Evolutionary conservation across 2,888 invertebrate species (phyloP), one percentile per base, ranked within the genome.

Genomic region (Poecilobothrus nobilitatus): DNA sequence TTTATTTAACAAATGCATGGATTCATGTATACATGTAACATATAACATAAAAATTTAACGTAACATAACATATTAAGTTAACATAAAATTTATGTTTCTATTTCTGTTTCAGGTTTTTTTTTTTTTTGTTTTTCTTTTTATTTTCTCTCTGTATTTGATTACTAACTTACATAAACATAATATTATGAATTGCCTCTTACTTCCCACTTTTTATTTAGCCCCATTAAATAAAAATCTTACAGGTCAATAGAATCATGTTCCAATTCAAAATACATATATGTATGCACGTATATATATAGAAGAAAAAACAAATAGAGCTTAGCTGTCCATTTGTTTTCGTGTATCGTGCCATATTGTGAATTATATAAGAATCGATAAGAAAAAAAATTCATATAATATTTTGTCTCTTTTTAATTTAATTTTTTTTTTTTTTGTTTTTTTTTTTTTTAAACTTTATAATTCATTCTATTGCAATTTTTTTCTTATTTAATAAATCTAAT

Each of bases 231-330:
- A 37, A 37, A 37, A 18, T 18, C 53, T 15, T 53, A n/a, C 53
- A 53, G 53, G 53, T 53, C 53, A 53, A 53, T 53, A 18, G 53
- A 53, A 18, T 53, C 53, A 53, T 53, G 53, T 53, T 53, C 53
- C 9, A 53, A 18, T 53, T 53, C 53, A 53, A 18, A 53, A 44
- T n/a, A 41, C 12, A 9, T 41, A 6, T 12, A n/a, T n/a, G n/a
- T n/a, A n/a, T n/a, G n/a, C n/a, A n/a, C n/a, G n/a, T n/a, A n/a
- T n/a, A n/a, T n/a, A n/a, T n/a, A n/a, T n/a, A n/a, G n/a, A n/a
- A n/a, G n/a, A n/a, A n/a, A n/a, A n/a, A n/a, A n/a, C 53, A 41
- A 41, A 41, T 41, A 41, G 12, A 27, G 27, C 5, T 27, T 4
- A 27, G 27, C 15, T 41, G 15, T 12, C 15, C 53, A 12, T 53